Conservation (phyloP, 2,797 vertebrate species). For the Trachops cirrhosus region DNA sequence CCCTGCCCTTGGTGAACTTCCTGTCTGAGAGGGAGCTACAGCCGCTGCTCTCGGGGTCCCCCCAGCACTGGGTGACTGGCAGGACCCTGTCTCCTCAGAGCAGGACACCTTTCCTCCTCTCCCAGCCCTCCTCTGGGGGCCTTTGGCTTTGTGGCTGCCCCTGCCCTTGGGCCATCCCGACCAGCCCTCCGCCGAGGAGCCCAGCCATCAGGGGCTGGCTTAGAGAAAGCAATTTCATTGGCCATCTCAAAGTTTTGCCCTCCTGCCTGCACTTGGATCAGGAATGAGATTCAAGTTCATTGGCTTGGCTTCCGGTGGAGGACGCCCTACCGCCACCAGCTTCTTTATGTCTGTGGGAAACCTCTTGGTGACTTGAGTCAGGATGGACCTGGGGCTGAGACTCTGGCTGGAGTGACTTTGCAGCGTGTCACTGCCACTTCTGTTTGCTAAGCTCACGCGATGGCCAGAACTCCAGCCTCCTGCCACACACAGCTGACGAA, state of each 20-base stretch:
- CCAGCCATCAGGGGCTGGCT: not conserved
- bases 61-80: not conserved
- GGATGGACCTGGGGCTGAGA: not conserved
- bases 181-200: fast-evolving
- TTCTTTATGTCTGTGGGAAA: constrained; percentile 85
- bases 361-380: constrained; percentile 76
- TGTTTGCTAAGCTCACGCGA: fast-evolving
- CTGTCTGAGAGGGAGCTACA: no score
- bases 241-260: not conserved
- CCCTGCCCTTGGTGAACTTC: not conserved
- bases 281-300: not conserved
- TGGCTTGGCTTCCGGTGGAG: not conserved
- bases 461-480: not conserved
- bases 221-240: not conserved
- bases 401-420: not conserved
- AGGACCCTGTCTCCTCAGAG: not conserved
- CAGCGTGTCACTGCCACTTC: fast-evolving
- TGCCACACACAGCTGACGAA: fast-evolving
- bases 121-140: not conserved
- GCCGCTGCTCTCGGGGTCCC: not conserved
- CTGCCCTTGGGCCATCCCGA: not conserved
- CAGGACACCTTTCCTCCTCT: not conserved
- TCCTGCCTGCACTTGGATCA: no score
- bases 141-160: no score
- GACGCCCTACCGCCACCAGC: not conserved